Conservation (phyloP, 2,888 invertebrate genomes). For the Macrophya alboannulata region DNA sequence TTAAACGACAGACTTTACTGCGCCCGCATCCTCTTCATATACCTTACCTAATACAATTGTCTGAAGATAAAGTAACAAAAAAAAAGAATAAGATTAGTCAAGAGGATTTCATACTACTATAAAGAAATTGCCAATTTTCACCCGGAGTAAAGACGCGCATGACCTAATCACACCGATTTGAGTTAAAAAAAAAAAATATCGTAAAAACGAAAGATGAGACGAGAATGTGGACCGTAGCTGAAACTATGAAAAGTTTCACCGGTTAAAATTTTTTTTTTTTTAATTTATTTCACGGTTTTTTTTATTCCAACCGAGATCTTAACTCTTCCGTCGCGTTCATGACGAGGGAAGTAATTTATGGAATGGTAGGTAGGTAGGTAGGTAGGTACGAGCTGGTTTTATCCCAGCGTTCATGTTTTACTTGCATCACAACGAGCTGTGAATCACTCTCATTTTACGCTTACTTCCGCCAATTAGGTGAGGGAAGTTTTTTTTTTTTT, state of each 20-base stretch:
- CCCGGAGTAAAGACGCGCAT: background rate
- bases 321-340: slow-evolving; percentile 24
- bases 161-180: background rate
- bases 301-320: background rate
- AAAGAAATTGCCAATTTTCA: background rate
- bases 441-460: slow-evolving; percentile 34
- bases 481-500: slow-evolving; percentile 25
- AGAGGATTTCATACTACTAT: background rate
- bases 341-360: slow-evolving; percentile 30
- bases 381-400: background rate
- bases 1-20: slow-evolving; percentile 66
- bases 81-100: background rate
- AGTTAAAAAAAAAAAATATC: background rate
- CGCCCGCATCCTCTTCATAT: slow-evolving; percentile 57
- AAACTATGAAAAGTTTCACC: background rate
- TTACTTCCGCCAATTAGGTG: slow-evolving; percentile 27
- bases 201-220: background rate
- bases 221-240: background rate
- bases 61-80: slow-evolving; percentile 26
- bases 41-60: slow-evolving; percentile 53
- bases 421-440: slow-evolving; percentile 32
- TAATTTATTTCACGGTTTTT: background rate
- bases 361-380: slow-evolving; percentile 1
- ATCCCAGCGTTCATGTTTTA: slow-evolving; percentile 24
- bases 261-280: background rate